These are phyloP conservation scores for Conus ventricosus DNA, from an alignment of 1,140 invertebrate species.

Conservation along the genomic window DNA sequence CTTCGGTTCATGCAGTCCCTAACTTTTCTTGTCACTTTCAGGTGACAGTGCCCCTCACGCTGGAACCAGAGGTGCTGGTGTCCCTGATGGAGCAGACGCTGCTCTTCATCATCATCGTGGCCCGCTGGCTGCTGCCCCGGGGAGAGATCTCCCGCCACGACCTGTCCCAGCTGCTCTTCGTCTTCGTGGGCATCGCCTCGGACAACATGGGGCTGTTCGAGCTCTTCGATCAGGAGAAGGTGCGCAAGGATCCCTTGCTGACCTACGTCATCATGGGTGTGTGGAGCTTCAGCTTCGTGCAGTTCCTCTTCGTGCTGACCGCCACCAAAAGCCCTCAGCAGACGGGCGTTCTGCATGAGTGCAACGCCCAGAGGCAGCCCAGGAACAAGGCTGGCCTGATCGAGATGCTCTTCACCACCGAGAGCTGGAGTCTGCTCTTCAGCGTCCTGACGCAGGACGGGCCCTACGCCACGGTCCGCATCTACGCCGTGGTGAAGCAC, in stretches of 20 bases:
- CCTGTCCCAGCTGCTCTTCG: conserved; percentile 89
- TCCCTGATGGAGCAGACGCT: conserved; percentile 86
- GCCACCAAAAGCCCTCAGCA: conserved; percentile 45
- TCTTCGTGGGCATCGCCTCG: conserved; percentile 85
- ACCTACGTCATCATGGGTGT: conserved; percentile 56
- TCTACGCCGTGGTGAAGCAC: conserved; percentile 26
- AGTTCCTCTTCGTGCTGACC: conserved; percentile 59
- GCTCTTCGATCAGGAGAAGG: conserved; percentile 80
- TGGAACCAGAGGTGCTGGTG: conserved; percentile 46
- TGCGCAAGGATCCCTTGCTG: conserved; percentile 50
- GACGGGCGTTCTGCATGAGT: background rate
- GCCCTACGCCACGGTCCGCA: conserved; percentile 25
- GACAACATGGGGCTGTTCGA: conserved; percentile 95
- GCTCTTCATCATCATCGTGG: conserved; percentile 90
- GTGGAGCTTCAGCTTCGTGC: conserved; percentile 86
- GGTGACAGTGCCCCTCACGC: conserved; percentile 41
- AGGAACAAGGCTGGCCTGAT: conserved; percentile 21
- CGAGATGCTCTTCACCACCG: conserved; percentile 74
- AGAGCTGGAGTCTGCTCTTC: conserved; percentile 84
- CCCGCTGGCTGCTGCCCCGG: conserved; percentile 89
- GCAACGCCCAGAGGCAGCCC: background rate
- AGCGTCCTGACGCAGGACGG: conserved; percentile 73
- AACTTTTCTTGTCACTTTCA: background rate
- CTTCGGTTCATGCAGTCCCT: background rate
- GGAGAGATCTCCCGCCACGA: conserved; percentile 89